Base-by-base conservation (phyloP, 1,140 invertebrate genomes). In the Drosophila yakuba region DNA sequence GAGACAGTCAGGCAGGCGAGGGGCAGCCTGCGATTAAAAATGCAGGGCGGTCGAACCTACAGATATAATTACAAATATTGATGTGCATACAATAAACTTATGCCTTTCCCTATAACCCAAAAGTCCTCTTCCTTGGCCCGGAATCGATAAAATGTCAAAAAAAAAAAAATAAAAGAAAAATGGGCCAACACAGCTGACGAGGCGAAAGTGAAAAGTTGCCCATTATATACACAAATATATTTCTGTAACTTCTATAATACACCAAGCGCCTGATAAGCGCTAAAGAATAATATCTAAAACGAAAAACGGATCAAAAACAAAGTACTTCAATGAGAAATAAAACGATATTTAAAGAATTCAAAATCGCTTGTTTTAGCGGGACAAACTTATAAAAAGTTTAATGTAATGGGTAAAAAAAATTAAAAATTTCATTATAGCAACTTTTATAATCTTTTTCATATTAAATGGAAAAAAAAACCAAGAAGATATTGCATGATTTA, bases 231-330 rank as follows among this genome's bases (percentile, higher is more conserved):
- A 69, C 68, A 80, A 68, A 78, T 84, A 84, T 85, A 85, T 85
- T 85, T 85, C 82, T 85, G 81, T 85, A 85, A 86, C 78, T 86
- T 85, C 78, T 85, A 86, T 85, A 69, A 82, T 54, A 86, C 79
- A 74, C 71, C 44, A 55, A 78, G 82, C 81, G 81, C 76, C 60
- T 74, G 82, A 85, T 75, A 78, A 81, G 82, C 82, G 81, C 73
- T 78, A 41, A 75, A 74, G 78, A 78, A 74, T 86, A 85, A 81
- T 81, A 85, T 86, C 79, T 84, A 78, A 85, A 66, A 71, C 43
- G 64, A 80, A 83, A 83, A 86, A 74, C 48, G 81, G 82, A 85
- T 85, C 78, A 86, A 75, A 75, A 75, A 74, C 58, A 85, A 79
- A 85, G 76, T 85, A 85, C 68, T 85, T 81, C 81, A 85, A 81